phyloP scores from a whole-genome alignment of 2,113 vertebrate genomes.

The Beaufortia kweichowensis region DNA sequence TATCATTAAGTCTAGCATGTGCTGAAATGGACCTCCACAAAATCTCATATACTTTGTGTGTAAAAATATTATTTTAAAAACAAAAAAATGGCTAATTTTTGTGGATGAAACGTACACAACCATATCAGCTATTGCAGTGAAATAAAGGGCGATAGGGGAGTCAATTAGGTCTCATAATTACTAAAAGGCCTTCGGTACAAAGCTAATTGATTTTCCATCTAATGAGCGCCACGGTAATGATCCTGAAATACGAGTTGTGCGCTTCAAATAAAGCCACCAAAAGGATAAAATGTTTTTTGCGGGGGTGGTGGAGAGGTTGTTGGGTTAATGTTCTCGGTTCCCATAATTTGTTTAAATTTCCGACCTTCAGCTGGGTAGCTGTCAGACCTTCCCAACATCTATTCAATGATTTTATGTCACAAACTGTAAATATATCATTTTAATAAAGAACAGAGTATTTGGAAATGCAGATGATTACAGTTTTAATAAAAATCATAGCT shows the following conservation, averaged over 20 bases:
- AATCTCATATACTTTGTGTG: not conserved
- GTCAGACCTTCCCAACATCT: not conserved
- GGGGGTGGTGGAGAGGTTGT: not conserved
- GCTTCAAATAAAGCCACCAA: constrained; percentile 2
- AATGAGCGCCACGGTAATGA: constrained; percentile 50
- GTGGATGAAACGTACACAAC: constrained; percentile 23
- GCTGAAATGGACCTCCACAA: constrained; percentile 4
- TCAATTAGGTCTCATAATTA: constrained; percentile 48
- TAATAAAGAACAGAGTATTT: not conserved
- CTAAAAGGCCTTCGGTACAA: constrained; percentile 50
- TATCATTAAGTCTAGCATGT: constrained; percentile 33
- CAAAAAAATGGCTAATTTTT: not conserved
- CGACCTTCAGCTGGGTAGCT: not conserved
- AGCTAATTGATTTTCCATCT: constrained; percentile 54
- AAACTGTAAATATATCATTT: not conserved
- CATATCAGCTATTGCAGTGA: constrained; percentile 23
- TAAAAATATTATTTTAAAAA: not conserved
- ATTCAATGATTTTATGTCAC: constrained; percentile 2
- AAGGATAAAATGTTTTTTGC: constrained; percentile 11
- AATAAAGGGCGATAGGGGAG: constrained; percentile 15
- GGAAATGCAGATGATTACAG: not conserved
- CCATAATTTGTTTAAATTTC: constrained; percentile 5
- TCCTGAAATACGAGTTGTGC: constrained; percentile 12
- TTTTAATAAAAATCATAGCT: not conserved
- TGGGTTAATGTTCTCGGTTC: not conserved